Conservation (phyloP, 1,140 invertebrate species). For the Nomia melanderi region DNA sequence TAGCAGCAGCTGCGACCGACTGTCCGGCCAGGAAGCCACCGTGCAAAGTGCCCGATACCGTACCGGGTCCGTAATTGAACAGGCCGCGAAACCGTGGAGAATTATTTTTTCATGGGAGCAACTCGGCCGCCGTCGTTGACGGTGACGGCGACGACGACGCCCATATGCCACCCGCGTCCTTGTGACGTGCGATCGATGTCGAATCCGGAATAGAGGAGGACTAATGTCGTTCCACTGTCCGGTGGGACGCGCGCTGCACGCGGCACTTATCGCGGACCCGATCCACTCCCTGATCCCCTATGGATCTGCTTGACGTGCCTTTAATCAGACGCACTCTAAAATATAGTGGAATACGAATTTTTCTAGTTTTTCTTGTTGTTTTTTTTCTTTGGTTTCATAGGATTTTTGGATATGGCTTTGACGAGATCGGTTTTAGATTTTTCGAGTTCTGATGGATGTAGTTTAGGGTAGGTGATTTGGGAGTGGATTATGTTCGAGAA, state of each 20-base stretch:
- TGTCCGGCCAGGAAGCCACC: constrained; percentile 54
- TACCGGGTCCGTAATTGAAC: constrained; percentile 56
- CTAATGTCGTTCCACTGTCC: not conserved
- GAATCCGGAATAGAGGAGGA: constrained; percentile 5
- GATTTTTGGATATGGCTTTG: too few species aligned
- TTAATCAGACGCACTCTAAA: not conserved
- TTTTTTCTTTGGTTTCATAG: too few species aligned
- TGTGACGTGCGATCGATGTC: constrained; percentile 16
- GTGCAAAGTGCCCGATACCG: constrained; percentile 48
- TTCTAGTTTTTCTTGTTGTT: too few species aligned
- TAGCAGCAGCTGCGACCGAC: constrained; percentile 63
- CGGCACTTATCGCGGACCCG: not conserved
- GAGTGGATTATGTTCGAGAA: too few species aligned
- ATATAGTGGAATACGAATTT: not conserved
- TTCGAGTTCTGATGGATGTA: too few species aligned
- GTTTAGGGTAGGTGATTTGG: too few species aligned
- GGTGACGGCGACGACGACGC: too few species aligned
- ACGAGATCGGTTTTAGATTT: too few species aligned
- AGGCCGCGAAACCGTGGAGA: constrained; percentile 50
- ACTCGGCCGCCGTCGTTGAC: not conserved
- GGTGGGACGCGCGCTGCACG: not conserved
- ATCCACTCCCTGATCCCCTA: not conserved
- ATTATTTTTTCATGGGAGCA: constrained; percentile 31
- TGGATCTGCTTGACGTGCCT: not conserved
- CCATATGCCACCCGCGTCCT: not conserved